phyloP scores from a whole-genome alignment of 2,797 vertebrate species.

The Thalassophryne amazonica region DNA sequence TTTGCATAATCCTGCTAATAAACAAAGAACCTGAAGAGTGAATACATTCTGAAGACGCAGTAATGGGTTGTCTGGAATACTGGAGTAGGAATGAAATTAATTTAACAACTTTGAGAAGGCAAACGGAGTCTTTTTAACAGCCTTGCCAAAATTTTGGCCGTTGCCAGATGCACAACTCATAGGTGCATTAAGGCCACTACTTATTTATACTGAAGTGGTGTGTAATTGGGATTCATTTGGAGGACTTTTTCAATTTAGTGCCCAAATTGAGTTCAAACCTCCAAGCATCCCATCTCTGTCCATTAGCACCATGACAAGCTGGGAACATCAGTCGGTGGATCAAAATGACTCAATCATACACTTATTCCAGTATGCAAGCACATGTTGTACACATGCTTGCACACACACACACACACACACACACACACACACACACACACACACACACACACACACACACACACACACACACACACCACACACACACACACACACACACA shows the following conservation, averaged over 20 bases:
- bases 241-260: conserved; percentile 60
- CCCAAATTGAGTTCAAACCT: conserved; percentile 58
- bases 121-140: conserved; percentile 24
- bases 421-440: not conserved
- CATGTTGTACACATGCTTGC: conserved; percentile 11
- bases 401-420: not conserved
- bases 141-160: conserved; percentile 10
- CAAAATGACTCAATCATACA: conserved; percentile 56
- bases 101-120: conserved; percentile 16
- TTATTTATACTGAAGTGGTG: conserved; percentile 62
- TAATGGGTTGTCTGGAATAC: conserved; percentile 10
- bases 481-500: not conserved
- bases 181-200: conserved; percentile 58
- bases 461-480: not conserved
- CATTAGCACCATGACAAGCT: conserved; percentile 57
- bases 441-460: not conserved
- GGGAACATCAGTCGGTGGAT: conserved; percentile 42
- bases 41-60: conserved; percentile 18
- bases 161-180: conserved; percentile 32
- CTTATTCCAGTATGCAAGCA: conserved; percentile 18
- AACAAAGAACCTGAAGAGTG: conserved; percentile 21
- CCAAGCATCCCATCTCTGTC: conserved; percentile 55
- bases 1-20: too few species aligned
- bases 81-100: conserved; percentile 2
- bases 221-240: conserved; percentile 72